Conservation (phyloP, 2,797 vertebrate genomes). For the Gouania willdenowi region DNA sequence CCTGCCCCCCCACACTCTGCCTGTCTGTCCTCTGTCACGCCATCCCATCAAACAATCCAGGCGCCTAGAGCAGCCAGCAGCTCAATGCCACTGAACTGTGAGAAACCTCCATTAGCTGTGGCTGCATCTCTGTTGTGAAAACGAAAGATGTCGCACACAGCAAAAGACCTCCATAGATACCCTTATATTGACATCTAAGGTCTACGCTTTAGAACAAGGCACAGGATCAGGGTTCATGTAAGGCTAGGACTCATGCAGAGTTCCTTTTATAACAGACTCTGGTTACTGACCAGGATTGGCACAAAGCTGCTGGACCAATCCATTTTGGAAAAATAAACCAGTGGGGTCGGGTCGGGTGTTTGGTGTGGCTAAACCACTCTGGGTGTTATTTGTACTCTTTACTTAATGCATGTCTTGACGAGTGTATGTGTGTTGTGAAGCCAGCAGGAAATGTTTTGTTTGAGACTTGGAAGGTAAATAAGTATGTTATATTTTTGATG, state of each 20-base stretch:
- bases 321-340: conserved; percentile 36
- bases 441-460: conserved; percentile 47
- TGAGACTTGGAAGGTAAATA: conserved; percentile 22
- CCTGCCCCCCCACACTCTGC: conserved; percentile 17
- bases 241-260: conserved; percentile 41
- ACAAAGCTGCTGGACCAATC: conserved; percentile 42
- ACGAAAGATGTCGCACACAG: conserved; percentile 5
- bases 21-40: conserved; percentile 16
- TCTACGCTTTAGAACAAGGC: conserved; percentile 5
- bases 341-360: conserved; percentile 3
- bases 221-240: conserved; percentile 47
- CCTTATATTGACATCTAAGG: neutral
- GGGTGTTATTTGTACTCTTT: conserved; percentile 17
- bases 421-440: conserved; percentile 16
- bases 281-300: conserved; percentile 27
- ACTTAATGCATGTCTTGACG: conserved; percentile 6
- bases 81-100: neutral
- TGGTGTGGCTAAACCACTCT: conserved; percentile 44
- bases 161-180: neutral
- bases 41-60: conserved; percentile 3
- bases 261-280: conserved; percentile 9
- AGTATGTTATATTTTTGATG: conserved; percentile 4
- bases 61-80: neutral
- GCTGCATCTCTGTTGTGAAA: neutral
- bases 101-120: neutral